A percentile compares a stretch with the other conserved stretches of the same genome.
These are phyloP conservation scores for Sipha flava DNA, from an alignment of 1,140 invertebrate genomes.

Conservation along the genomic window DNA sequence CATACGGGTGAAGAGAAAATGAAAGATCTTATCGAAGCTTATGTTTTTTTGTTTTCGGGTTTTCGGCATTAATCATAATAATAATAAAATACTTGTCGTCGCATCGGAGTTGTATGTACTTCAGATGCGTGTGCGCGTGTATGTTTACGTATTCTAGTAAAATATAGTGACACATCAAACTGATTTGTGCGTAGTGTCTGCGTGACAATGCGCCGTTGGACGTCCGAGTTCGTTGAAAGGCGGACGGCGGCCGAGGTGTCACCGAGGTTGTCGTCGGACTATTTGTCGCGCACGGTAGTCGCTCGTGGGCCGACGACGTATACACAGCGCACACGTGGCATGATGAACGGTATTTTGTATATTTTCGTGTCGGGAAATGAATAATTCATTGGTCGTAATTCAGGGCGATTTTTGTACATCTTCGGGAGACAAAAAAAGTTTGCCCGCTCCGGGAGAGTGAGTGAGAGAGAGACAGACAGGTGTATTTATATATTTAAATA, in stretches of 20 bases:
- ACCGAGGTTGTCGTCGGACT: constrained; percentile 10
- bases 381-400: constrained; percentile 19
- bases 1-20: neutral
- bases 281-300: constrained; percentile 28
- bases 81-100: neutral
- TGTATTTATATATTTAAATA: no score
- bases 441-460: no score
- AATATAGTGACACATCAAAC: neutral
- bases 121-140: neutral
- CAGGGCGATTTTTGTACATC: neutral
- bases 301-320: neutral
- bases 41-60: neutral
- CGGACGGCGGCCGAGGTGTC: neutral
- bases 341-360: neutral
- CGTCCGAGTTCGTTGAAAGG: neutral
- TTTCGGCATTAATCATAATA: neutral
- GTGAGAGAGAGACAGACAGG: no score
- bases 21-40: neutral
- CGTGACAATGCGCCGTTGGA: neutral
- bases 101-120: neutral
- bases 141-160: neutral
- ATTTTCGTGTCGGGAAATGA: neutral
- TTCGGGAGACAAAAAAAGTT: no score
- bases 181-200: neutral
- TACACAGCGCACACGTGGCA: neutral